A percentile compares a stretch with the other conserved stretches of the same genome.
Conservation (phyloP, 2,888 invertebrate genomes). For the Branchellion lobata region DNA sequence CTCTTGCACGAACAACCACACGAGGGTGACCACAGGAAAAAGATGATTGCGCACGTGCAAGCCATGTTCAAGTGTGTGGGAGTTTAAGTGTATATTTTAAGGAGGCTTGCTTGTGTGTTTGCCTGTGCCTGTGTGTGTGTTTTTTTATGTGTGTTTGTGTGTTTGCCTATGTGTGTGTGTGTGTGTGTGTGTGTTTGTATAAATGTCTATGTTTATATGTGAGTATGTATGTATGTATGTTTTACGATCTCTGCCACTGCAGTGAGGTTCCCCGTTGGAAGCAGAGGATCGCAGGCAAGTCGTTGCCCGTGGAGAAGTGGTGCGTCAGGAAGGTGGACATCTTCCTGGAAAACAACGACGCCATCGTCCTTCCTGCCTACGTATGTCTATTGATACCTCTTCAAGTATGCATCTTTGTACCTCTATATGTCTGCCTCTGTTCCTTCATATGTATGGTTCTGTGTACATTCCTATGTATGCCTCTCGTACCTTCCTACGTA, state of each 20-base stretch:
- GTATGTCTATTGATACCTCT: constrained; percentile 56
- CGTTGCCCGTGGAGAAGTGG: constrained; percentile 94
- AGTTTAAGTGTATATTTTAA: neutral
- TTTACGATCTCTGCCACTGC: constrained; percentile 45
- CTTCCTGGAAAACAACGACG: constrained; percentile 74
- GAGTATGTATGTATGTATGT: no score
- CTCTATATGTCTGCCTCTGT: no score
- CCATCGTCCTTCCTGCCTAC: constrained; percentile 77
- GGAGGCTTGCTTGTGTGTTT: neutral
- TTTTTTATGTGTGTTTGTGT: neutral
- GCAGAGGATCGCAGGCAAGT: constrained; percentile 90
- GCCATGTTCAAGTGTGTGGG: constrained; percentile 71
- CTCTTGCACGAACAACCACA: constrained; percentile 61
- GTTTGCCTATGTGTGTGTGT: neutral
- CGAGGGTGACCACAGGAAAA: constrained; percentile 50
- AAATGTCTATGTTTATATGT: no score
- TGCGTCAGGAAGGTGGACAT: constrained; percentile 81
- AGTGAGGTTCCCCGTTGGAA: constrained; percentile 79
- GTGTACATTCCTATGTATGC: no score
- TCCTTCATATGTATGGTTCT: no score
- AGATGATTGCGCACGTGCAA: constrained; percentile 66
- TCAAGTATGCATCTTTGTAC: no score
- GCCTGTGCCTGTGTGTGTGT: neutral
- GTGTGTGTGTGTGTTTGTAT: no score
- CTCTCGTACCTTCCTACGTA: no score